These are phyloP conservation scores for Metacarcinus magister DNA, from an alignment of 2,888 invertebrate species.

Conservation along the genomic window DNA sequence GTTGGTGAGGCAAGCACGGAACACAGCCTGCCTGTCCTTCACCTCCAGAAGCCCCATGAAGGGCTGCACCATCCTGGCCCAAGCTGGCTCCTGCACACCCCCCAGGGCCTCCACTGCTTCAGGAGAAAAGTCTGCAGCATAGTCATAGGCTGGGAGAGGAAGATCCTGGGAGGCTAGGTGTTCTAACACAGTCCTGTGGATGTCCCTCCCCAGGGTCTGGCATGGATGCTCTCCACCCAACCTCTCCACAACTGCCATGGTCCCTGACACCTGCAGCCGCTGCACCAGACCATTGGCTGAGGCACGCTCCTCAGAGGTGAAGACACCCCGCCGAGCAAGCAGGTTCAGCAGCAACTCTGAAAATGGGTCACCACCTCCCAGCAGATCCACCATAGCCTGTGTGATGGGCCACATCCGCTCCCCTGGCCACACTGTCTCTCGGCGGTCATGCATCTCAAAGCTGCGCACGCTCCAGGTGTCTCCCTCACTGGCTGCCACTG, in stretches of 20 bases:
- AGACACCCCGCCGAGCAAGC: slow-evolving; percentile 69
- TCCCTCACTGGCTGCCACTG: slow-evolving; percentile 59
- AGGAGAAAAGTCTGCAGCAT: slow-evolving; percentile 52
- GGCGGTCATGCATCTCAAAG: slow-evolving; percentile 71
- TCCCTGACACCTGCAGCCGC: slow-evolving; percentile 68
- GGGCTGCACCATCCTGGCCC: slow-evolving; percentile 66
- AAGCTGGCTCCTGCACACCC: slow-evolving; percentile 13
- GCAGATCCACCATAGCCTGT: slow-evolving; percentile 71
- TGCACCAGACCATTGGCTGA: slow-evolving; percentile 51
- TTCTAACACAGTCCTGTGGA: slow-evolving; percentile 63
- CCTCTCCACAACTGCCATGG: slow-evolving; percentile 50
- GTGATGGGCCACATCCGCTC: slow-evolving; percentile 72
- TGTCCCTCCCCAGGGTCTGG: slow-evolving; percentile 57
- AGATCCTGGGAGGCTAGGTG: slow-evolving; percentile 57
- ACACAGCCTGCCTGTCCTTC: slow-evolving; percentile 59
- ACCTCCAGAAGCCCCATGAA: slow-evolving; percentile 63
- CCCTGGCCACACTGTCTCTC: slow-evolving; percentile 60
- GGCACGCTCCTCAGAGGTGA: slow-evolving; percentile 58
- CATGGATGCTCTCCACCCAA: slow-evolving; percentile 61
- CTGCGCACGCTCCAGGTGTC: slow-evolving; percentile 71
- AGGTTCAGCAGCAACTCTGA: slow-evolving; percentile 70
- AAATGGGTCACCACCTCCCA: slow-evolving; percentile 63
- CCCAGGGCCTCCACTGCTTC: background rate
- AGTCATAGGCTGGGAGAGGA: slow-evolving; percentile 68
- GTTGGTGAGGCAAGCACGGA: slow-evolving; percentile 68